A percentile compares a stretch with the other conserved stretches of the same genome.
Evolutionary conservation across 2,113 vertebrate genomes (phyloP).

Genomic region (Rhadina sibilatrix): DNA sequence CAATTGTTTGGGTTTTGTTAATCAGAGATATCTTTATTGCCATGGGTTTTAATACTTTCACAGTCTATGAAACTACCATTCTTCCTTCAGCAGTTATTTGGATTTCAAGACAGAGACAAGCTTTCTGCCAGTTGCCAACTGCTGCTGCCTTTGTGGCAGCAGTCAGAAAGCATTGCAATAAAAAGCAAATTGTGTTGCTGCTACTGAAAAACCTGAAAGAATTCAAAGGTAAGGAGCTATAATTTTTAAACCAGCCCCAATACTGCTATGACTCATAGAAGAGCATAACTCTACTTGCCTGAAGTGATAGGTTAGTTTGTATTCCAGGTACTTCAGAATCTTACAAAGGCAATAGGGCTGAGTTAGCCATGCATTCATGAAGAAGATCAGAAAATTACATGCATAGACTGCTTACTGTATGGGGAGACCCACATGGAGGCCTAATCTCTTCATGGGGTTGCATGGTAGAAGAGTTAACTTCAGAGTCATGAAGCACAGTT

Average conservation of each 20-base stretch:
- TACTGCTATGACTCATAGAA: background rate
- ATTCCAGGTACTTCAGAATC: background rate
- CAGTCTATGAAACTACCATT: background rate
- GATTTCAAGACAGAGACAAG: constrained; percentile 17
- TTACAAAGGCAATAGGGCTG: background rate
- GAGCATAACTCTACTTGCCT: background rate
- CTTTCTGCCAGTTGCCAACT: constrained; percentile 19
- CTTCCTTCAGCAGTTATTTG: background rate
- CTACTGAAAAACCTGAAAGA: background rate
- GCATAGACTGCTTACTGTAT: background rate
- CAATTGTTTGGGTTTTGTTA: constrained; percentile 41
- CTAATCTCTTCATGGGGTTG: background rate
- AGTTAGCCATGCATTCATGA: background rate
- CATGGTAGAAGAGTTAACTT: background rate
- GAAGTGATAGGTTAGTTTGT: background rate
- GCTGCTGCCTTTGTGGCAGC: constrained; percentile 18
- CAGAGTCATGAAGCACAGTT: background rate
- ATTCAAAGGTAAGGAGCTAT: background rate
- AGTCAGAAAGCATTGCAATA: background rate
- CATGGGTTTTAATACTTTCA: background rate
- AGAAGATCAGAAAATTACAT: background rate
- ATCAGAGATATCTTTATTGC: constrained; percentile 8
- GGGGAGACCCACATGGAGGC: background rate
- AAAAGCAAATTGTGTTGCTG: background rate
- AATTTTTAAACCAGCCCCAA: background rate